Evolutionary conservation across 2,113 vertebrate species (phyloP), one percentile per base, ranked within the genome.

Genomic region (Tragelaphus buxtoni): DNA sequence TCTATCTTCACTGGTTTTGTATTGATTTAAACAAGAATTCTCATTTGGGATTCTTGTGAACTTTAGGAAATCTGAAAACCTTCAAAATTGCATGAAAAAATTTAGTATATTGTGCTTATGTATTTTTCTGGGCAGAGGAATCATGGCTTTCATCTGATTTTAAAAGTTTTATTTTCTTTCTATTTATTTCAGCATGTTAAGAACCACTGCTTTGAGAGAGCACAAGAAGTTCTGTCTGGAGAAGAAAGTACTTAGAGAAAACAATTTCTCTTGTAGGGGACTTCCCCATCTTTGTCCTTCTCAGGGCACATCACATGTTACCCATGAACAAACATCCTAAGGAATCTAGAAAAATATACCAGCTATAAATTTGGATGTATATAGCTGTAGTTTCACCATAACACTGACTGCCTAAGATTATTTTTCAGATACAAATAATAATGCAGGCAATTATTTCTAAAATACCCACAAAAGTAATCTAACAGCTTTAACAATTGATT

Each of bases 181-280:
- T 72, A 22, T 80, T 28, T n/a, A 45, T 3, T 65, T 97, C 42
- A 77, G 5, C 47, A 72, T 84, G 17, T 83, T 92, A 76, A 86
- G 17, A 87, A 90, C 7, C 20, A 77, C 9, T 45, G 30, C 28
- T 90, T 65, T 96, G 24, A 93, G 58, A 84, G 7, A 80, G 83
- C 4, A 51, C 2, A 56, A 32, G 30, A 85, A 51, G 5, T 13
- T 89, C n/a, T 76, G 4, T 45, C 80, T 24, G 3, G 26, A 83
- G 55, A 90, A 94, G 20, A 90, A 91, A 93, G 58, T 58, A 39
- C n/a, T 96, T 26, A 61, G 42, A n/a, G 20, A 87, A 94, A 60
- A 86, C 35, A 14, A 56, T 76, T 65, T 90, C 82, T 86, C 30
- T 76, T 49, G 1, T 8, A 61, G 61, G 4, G 16, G 24, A 39